Evolutionary conservation across 2,113 vertebrate genomes (phyloP).

Genomic region (Lagopus muta): DNA sequence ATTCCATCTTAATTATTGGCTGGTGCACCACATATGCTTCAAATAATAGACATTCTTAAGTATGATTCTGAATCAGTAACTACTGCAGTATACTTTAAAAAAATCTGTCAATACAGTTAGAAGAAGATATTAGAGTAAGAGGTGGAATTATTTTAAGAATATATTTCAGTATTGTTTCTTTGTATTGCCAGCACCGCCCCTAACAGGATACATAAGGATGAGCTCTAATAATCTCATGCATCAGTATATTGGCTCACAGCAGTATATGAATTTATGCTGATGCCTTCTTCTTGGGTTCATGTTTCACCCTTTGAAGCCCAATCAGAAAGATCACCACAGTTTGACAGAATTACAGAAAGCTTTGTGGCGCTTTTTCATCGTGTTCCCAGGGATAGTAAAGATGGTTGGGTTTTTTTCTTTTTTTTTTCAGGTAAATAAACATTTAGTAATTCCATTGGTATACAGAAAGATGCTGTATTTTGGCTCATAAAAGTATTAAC

Average conservation of each 20-base stretch:
- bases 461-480: neutral
- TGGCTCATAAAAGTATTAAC: neutral
- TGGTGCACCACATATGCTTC: neutral
- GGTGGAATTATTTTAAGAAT: neutral
- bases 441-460: neutral
- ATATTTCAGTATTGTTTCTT: neutral
- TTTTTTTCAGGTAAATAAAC: slow-evolving; percentile 71
- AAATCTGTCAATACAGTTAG: neutral
- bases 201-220: neutral
- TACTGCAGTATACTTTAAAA: neutral
- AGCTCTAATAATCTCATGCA: neutral
- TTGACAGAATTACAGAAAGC: slow-evolving; percentile 71
- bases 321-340: slow-evolving; percentile 54
- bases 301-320: slow-evolving; percentile 55
- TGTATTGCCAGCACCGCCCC: neutral
- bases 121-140: neutral
- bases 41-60: neutral
- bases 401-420: slow-evolving; percentile 19
- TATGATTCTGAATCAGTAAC: neutral
- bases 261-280: neutral
- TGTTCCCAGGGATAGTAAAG: slow-evolving; percentile 44
- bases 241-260: neutral
- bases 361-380: slow-evolving; percentile 70
- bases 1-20: neutral
- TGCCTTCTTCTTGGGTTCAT: neutral